phyloP scores from a whole-genome alignment of 2,113 vertebrate species.

The Sphyrna mokarran region DNA sequence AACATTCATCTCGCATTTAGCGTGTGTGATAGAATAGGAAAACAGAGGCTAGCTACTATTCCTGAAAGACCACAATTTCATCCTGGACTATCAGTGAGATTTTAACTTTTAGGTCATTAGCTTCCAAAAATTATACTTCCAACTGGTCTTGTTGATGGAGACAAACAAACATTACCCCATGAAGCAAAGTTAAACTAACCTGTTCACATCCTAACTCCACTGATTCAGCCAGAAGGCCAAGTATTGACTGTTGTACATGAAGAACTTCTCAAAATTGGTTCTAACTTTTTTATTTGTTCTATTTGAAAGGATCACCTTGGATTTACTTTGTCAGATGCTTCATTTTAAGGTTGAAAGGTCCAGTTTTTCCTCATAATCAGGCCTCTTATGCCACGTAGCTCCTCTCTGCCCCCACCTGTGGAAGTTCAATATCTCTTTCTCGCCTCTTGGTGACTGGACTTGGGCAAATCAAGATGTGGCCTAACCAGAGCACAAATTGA shows the following conservation, averaged over 20 bases:
- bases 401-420: not conserved
- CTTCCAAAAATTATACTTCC: not conserved
- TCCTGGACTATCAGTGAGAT: not conserved
- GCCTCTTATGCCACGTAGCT: not conserved
- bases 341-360: not conserved
- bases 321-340: not conserved
- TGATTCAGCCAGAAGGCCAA: not conserved
- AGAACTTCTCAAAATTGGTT: not conserved
- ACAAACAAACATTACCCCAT: not conserved
- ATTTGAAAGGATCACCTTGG: not conserved
- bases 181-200: too few species aligned
- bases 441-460: not conserved
- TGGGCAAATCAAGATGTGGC: not conserved
- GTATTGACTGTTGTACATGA: not conserved
- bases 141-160: not conserved
- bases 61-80: not conserved
- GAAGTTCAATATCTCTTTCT: not conserved
- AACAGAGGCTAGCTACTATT: not conserved
- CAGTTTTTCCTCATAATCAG: not conserved
- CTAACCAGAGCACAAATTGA: not conserved
- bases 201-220: not conserved
- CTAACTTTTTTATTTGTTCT: not conserved
- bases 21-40: not conserved
- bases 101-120: not conserved
- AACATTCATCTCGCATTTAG: not conserved